Evolutionary conservation across 1,140 invertebrate species (phyloP), one percentile per base, ranked within the genome.

Genomic region (Drosophila jambulina): DNA sequence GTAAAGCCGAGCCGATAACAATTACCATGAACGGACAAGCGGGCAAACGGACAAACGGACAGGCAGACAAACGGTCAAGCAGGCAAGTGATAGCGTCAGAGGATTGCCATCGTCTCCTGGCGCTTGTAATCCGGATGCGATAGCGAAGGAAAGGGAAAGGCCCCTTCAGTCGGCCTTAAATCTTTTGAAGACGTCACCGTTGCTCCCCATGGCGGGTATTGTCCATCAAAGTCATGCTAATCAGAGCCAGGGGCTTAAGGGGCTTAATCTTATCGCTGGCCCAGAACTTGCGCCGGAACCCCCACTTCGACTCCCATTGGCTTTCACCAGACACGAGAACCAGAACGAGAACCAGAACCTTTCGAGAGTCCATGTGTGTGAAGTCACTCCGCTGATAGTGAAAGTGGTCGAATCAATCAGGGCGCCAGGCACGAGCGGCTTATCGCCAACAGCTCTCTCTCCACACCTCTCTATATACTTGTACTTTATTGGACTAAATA

Each of bases 401-500:
- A 72, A 70, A 70, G 69, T 71, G 10, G 13, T 42, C 13, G 8
- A 71, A 34, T 36, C 43, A 59, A 59, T 27, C 29, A 23, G 43
- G 43, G 67, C 65, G 67, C 46, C 62, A 27, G 36, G 45, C 36
- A 68, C 63, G 46, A 70, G 67, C 36, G 12, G n/a, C 51, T 32
- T 29, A 38, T 48, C 49, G 27, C 19, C 8, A 19, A n/a, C 7
- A 54, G 19, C 51, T 32, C n/a, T 23, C 15, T 34, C 29, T 51
- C 1, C 19, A 17, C 10, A 6, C 36, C 19, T 34, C 36, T 27
- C 61, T 56, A 15, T 23, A 10, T 13, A 65, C 36, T 29, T 51
- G 36, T 48, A 46, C 42, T 74, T 81, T 81, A 84, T 88, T 84
- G 46, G 58, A 88, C 72, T 88, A 77, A 49, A 40, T 49, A 87